A percentile compares a stretch with the other conserved stretches of the same genome.
Evolutionary conservation across 2,888 invertebrate species (phyloP).

Genomic region (Eristalinus aeneus): DNA sequence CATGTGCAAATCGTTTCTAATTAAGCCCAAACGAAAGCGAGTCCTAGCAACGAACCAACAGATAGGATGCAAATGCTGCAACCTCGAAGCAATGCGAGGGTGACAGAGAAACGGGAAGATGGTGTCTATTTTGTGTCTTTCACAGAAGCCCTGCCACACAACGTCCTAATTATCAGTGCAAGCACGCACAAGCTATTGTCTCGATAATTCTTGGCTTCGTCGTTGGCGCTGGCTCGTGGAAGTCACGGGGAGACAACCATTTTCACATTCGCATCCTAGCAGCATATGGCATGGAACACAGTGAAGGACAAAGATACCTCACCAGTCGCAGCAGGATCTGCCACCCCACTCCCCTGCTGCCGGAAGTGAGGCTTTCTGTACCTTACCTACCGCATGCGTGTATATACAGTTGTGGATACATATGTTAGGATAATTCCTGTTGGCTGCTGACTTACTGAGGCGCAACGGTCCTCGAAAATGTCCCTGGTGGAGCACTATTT

Average conservation of each 20-base stretch:
- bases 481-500: slow-evolving; percentile 3
- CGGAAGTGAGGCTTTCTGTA: slow-evolving; percentile 50
- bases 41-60: slow-evolving; percentile 47
- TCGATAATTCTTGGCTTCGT: slow-evolving; percentile 45
- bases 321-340: slow-evolving; percentile 23
- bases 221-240: background rate
- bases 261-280: background rate
- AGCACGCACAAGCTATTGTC: slow-evolving; percentile 52
- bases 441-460: slow-evolving; percentile 54
- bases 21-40: slow-evolving; percentile 58
- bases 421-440: slow-evolving; percentile 49
- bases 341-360: slow-evolving; percentile 24
- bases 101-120: background rate
- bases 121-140: background rate
- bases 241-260: background rate
- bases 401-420: slow-evolving; percentile 25
- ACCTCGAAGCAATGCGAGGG: background rate
- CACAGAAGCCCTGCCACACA: slow-evolving; percentile 15
- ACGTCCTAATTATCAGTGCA: slow-evolving; percentile 58
- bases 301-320: slow-evolving; percentile 15
- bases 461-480: slow-evolving; percentile 27
- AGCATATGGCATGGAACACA: slow-evolving; percentile 8
- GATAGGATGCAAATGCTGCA: slow-evolving; percentile 31
- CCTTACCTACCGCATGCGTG: slow-evolving; percentile 24
- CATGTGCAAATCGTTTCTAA: slow-evolving; percentile 68